Percentiles rank a stretch among this genome's conserved stretches.
Conservation (phyloP, 2,888 invertebrate genomes). For the Drosophila nigritarsus region DNA sequence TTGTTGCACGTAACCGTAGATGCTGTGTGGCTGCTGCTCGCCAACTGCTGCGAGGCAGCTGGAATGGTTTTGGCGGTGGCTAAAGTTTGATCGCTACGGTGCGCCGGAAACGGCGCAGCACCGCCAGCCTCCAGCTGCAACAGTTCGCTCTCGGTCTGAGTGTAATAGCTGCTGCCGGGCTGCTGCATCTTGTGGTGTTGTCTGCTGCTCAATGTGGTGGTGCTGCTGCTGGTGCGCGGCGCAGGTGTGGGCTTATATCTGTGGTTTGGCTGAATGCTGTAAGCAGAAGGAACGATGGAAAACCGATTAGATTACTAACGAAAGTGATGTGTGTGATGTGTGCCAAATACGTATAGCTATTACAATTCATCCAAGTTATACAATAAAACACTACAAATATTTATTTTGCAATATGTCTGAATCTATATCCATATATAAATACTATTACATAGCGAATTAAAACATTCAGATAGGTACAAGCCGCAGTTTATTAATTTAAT, state of each 20-base stretch:
- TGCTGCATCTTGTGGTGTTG: constrained; percentile 73
- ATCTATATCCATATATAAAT: not conserved
- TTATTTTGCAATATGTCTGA: not conserved
- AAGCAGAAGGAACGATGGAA: constrained; percentile 9
- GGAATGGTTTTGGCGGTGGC: constrained; percentile 40
- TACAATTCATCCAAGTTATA: not conserved
- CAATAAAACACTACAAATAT: not conserved
- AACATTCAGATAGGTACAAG: constrained; percentile 14
- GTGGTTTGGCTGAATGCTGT: constrained; percentile 23
- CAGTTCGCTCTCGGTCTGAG: constrained; percentile 84
- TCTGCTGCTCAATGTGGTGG: constrained; percentile 31
- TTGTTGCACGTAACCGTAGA: constrained; percentile 56
- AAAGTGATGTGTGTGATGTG: not conserved
- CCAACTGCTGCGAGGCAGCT: constrained; percentile 48
- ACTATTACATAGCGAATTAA: constrained; percentile 3
- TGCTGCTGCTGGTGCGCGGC: constrained; percentile 39
- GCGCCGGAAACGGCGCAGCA: constrained; percentile 62
- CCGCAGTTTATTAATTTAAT: not conserved
- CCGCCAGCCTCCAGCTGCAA: constrained; percentile 83
- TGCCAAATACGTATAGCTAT: not conserved
- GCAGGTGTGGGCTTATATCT: constrained; percentile 69
- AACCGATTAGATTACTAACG: not conserved
- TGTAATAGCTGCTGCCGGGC: constrained; percentile 83
- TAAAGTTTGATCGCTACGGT: constrained; percentile 51
- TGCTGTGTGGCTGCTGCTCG: constrained; percentile 41